Conservation (phyloP, 2,113 vertebrate genomes). For the Colaptes auratus region DNA sequence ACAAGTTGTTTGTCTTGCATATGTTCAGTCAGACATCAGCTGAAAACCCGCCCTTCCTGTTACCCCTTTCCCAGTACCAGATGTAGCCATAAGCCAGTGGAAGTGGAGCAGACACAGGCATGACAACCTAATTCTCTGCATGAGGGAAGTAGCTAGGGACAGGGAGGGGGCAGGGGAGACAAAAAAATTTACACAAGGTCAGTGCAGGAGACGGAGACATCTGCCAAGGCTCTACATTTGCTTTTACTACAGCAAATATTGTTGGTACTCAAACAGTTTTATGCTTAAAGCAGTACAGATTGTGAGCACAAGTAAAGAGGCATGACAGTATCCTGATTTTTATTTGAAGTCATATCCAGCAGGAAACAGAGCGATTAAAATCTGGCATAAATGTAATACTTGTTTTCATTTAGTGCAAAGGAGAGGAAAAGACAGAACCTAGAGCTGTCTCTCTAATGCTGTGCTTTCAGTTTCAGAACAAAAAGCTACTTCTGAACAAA, state of each 20-base stretch:
- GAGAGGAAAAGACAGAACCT: not conserved
- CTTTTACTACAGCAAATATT: constrained; percentile 37
- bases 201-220: constrained; percentile 60
- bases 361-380: constrained; percentile 33
- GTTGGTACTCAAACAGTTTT: constrained; percentile 45
- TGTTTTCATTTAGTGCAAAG: constrained; percentile 22
- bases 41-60: constrained; percentile 62
- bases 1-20: constrained; percentile 26
- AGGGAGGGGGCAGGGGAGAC: not conserved
- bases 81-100: constrained; percentile 32
- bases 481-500: not conserved
- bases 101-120: constrained; percentile 62
- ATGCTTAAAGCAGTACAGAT: constrained; percentile 50
- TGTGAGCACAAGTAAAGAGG: constrained; percentile 19
- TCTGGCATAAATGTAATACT: constrained; percentile 38
- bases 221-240: constrained; percentile 53
- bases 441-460: not conserved
- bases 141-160: not conserved
- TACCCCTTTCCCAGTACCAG: constrained; percentile 46
- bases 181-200: constrained; percentile 33
- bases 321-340: constrained; percentile 20
- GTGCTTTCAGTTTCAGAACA: not conserved
- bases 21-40: constrained; percentile 26
- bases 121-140: constrained; percentile 50
- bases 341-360: constrained; percentile 16